Evolutionary conservation across 1,140 invertebrate genomes (phyloP).

Genomic region (Rhopalosiphum padi): DNA sequence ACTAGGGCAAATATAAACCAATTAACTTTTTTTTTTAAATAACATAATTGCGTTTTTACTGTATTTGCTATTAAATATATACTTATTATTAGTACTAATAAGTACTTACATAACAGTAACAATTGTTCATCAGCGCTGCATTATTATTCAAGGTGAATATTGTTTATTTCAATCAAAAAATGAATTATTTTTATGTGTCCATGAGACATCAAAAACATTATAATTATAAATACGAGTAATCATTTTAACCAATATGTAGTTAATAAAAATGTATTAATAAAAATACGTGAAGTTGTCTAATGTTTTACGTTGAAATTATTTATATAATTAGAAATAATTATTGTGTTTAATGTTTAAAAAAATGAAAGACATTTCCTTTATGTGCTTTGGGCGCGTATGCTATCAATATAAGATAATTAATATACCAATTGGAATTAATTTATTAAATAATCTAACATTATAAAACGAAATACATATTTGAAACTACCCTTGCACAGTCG

Average conservation of each 20-base stretch:
- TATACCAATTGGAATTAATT: background rate
- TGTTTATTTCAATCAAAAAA: too few species aligned
- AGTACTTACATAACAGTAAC: too few species aligned
- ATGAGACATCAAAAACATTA: too few species aligned
- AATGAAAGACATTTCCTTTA: background rate
- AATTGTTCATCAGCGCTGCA: too few species aligned
- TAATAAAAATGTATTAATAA: too few species aligned
- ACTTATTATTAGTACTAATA: too few species aligned
- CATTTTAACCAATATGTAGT: too few species aligned
- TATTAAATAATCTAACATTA: background rate
- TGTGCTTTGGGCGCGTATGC: background rate
- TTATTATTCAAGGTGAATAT: too few species aligned
- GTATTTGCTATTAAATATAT: background rate
- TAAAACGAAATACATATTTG: too few species aligned
- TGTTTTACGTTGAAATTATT: background rate
- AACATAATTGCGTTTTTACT: background rate
- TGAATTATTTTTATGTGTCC: too few species aligned
- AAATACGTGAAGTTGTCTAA: background rate
- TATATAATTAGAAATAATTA: background rate
- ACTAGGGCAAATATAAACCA: background rate
- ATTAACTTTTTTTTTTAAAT: background rate
- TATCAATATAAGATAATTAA: background rate
- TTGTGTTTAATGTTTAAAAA: background rate
- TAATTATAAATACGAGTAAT: too few species aligned
- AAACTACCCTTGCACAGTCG: too few species aligned